Conservation (phyloP, 2,113 vertebrate genomes). For the Ursus arctos region DNA sequence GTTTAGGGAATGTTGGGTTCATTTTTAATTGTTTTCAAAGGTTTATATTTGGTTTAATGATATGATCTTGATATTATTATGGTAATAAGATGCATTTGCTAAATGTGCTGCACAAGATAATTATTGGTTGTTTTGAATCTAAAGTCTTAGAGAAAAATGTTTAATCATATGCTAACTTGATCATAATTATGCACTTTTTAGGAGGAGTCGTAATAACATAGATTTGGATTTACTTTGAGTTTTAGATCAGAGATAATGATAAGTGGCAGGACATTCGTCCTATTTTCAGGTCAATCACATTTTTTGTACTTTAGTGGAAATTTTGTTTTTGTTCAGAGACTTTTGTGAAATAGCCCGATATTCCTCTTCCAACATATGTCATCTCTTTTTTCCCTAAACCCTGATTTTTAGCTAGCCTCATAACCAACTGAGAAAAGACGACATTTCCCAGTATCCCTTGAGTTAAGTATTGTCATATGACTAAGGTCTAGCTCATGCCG, state of each 20-base stretch:
- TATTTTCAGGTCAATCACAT: neutral
- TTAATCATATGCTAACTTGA: slow-evolving; percentile 69
- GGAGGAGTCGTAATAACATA: slow-evolving; percentile 21
- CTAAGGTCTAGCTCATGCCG: neutral
- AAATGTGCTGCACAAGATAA: slow-evolving; percentile 60
- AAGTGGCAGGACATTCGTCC: neutral
- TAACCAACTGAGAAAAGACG: neutral
- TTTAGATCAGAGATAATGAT: slow-evolving; percentile 21
- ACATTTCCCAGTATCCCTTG: neutral
- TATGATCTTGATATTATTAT: slow-evolving; percentile 63
- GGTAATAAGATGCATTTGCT: slow-evolving; percentile 61
- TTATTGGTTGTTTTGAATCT: slow-evolving; percentile 70
- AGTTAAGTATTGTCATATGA: neutral
- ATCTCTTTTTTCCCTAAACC: neutral
- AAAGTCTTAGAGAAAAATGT: slow-evolving; percentile 59
- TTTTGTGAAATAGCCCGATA: neutral
- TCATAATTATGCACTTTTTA: slow-evolving; percentile 64
- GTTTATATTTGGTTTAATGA: slow-evolving; percentile 63
- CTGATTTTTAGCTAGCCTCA: neutral
- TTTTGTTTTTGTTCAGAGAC: neutral
- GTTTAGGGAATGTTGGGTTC: neutral
- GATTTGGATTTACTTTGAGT: neutral
- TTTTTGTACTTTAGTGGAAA: neutral
- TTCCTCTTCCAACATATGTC: neutral
- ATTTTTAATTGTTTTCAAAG: slow-evolving; percentile 54